Base-by-base conservation (phyloP, 2,113 vertebrate species). In the Thymallus thymallus region DNA sequence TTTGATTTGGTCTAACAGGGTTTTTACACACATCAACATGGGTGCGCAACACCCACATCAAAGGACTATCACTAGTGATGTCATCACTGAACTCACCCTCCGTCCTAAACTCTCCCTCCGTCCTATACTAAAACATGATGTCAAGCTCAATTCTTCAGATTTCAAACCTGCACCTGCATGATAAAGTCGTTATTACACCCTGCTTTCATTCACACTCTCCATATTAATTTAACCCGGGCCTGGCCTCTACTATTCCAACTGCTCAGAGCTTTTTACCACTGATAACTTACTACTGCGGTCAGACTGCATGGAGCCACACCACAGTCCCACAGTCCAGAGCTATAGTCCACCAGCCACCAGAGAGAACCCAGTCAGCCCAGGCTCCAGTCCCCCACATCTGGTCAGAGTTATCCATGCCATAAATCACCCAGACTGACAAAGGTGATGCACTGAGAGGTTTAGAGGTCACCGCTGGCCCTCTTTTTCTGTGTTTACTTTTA, bases 361-460 rank as follows among this genome's bases (percentile, higher is more conserved):
- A 80, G 83, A 62, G 76, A 84, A 88, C 68, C 48, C 48, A 18
- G 48, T 16, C 48, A 51, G 48, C 48, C 48, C 16, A 51, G 48
- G 48, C 48, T 18, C 48, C 76, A 80, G 75, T n/a, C 71, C 45
- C 63, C 55, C 81, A 89, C 91, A 92, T 91, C 91, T 91, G 92
- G 86, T 86, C 32, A 2, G 62, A 73, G 82, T 91, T 89, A 88
- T 73, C 18, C 22, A 0, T 67, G 63, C 69, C 68, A 88, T 89
- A 84, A 91, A 90, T 91, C 85, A 87, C 5, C 16, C 48, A 51
- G 3, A 46, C 73, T 58, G 76, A 69, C 82, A 76, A 80, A 72
- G 73, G 51, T n/a, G 79, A 70, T 75, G 79, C 69, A 70, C 66
- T 72, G 69, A 67, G 68, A 72, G 64, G 73, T 72, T 68, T 51